Conservation (phyloP, 2,888 invertebrate species). For the Leptopilina drosophilae region DNA sequence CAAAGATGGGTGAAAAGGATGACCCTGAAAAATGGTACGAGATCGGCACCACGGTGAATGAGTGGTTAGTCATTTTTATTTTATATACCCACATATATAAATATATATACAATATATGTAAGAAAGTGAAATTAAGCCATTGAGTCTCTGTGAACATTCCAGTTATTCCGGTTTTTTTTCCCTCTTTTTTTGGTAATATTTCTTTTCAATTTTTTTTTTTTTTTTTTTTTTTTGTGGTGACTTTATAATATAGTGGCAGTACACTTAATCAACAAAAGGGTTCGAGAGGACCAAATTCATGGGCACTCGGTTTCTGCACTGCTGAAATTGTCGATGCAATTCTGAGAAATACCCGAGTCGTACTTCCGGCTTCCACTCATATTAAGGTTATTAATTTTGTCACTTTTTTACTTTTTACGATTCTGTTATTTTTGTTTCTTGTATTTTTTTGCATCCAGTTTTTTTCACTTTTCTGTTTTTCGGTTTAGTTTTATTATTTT, state of each 20-base stretch:
- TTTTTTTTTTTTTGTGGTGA: slow-evolving; percentile 39
- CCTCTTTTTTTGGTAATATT: slow-evolving; percentile 42
- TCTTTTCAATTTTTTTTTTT: not conserved
- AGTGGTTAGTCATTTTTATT: slow-evolving; percentile 57
- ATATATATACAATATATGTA: not conserved
- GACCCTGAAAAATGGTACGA: slow-evolving; percentile 80
- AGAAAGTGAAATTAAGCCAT: slow-evolving; percentile 35
- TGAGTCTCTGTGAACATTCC: slow-evolving; percentile 20
- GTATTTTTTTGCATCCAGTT: too few species aligned
- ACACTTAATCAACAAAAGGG: slow-evolving; percentile 63
- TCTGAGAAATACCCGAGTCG: slow-evolving; percentile 75
- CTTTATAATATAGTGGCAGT: slow-evolving; percentile 53
- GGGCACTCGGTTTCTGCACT: slow-evolving; percentile 77
- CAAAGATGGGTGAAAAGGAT: slow-evolving; percentile 78
- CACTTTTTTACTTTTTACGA: not conserved
- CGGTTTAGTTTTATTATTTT: too few species aligned
- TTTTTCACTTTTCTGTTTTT: too few species aligned
- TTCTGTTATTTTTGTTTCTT: slow-evolving; percentile 1
- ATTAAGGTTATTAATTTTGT: slow-evolving; percentile 71
- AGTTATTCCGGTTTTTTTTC: slow-evolving; percentile 21
- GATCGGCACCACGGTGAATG: slow-evolving; percentile 64
- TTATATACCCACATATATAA: too few species aligned
- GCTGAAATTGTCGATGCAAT: slow-evolving; percentile 75
- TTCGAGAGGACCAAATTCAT: slow-evolving; percentile 72
- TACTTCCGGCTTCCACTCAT: slow-evolving; percentile 76